Percentiles rank a stretch among this genome's conserved stretches.
These are phyloP conservation scores for Drosophila atripex DNA, from an alignment of 2,888 invertebrate species.

Conservation along the genomic window DNA sequence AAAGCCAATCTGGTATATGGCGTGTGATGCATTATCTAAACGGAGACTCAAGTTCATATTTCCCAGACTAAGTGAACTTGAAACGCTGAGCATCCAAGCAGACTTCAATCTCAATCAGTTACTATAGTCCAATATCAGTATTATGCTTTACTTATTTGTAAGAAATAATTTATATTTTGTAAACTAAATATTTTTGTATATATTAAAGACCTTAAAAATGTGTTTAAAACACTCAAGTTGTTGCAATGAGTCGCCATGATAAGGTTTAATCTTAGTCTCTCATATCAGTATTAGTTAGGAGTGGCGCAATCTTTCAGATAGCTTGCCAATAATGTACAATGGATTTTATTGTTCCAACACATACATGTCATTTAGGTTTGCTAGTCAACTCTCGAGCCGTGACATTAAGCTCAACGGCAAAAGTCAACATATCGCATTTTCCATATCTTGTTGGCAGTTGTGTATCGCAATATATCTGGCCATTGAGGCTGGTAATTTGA, in stretches of 20 bases:
- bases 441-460: slow-evolving; percentile 49
- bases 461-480: slow-evolving; percentile 37
- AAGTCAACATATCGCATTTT: slow-evolving; percentile 49
- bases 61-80: slow-evolving; percentile 1
- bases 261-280: background rate
- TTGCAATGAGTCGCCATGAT: background rate
- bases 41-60: slow-evolving; percentile 28
- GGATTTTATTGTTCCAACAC: background rate
- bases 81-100: background rate
- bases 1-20: slow-evolving; percentile 16
- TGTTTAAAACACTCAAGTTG: background rate
- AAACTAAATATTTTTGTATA: background rate
- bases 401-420: slow-evolving; percentile 48
- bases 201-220: background rate
- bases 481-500: slow-evolving; percentile 56
- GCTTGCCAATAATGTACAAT: background rate
- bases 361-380: background rate
- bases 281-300: background rate
- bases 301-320: background rate
- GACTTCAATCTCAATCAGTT: background rate
- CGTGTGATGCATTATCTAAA: slow-evolving; percentile 18
- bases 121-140: background rate
- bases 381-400: slow-evolving; percentile 19
- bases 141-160: background rate
- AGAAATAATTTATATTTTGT: background rate